These are phyloP conservation scores for Danaus melanippus DNA, from an alignment of 1,140 invertebrate genomes.

Conservation along the genomic window DNA sequence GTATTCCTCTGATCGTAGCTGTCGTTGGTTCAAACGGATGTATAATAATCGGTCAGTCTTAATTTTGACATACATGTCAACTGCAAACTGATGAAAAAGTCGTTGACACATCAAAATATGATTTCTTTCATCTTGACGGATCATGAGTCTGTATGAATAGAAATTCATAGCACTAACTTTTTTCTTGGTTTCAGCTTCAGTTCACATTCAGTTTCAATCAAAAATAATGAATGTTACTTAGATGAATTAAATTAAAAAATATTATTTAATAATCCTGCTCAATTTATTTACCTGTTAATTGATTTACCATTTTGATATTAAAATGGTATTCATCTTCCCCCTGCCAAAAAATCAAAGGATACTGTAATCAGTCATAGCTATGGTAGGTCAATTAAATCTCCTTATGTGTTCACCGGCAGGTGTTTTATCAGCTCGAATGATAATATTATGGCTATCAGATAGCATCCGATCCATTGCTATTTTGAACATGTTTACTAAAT, in stretches of 20 bases:
- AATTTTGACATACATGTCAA: slow-evolving; percentile 56
- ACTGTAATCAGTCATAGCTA: slow-evolving; percentile 29
- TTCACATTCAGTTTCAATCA: no score
- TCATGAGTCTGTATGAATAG: slow-evolving; percentile 35
- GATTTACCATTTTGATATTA: not conserved
- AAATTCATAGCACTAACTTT: slow-evolving; percentile 25
- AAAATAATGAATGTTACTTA: slow-evolving; percentile 16
- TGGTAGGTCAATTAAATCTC: no score
- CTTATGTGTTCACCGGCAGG: no score
- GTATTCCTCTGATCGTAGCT: slow-evolving; percentile 40
- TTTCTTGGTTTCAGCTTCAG: no score
- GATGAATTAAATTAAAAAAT: slow-evolving; percentile 9
- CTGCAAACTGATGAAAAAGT: slow-evolving; percentile 32
- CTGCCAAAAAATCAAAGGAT: slow-evolving; percentile 16
- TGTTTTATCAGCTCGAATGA: no score
- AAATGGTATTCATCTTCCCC: slow-evolving; percentile 16
- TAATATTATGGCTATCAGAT: no score
- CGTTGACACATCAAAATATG: no score
- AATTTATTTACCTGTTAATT: no score
- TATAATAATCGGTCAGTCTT: slow-evolving; percentile 43
- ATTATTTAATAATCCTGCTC: no score
- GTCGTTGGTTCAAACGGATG: slow-evolving; percentile 45
- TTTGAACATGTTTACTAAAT: no score
- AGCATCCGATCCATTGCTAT: no score
- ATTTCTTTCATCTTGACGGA: slow-evolving; percentile 24